These are phyloP conservation scores for Limanda limanda DNA, from an alignment of 2,113 vertebrate species.

Conservation along the genomic window DNA sequence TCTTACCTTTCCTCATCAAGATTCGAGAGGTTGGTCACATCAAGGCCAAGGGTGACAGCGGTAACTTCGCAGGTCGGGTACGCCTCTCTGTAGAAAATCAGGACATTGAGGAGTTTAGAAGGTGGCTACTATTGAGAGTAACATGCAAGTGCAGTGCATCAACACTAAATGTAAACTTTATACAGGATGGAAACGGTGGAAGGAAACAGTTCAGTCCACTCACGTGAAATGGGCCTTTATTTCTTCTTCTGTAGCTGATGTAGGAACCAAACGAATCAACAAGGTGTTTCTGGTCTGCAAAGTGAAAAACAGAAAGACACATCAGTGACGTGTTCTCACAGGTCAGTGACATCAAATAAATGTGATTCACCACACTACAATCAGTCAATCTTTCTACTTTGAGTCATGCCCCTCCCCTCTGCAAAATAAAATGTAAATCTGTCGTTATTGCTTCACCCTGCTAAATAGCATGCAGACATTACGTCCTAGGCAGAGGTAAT, in stretches of 20 bases:
- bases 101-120: neutral
- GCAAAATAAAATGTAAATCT: too few relatives aligned
- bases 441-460: too few relatives aligned
- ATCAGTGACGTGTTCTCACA: neutral
- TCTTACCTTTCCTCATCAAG: conserved; percentile 88
- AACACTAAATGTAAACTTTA: neutral
- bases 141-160: too few relatives aligned
- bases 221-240: conserved; percentile 89
- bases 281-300: conserved; percentile 87
- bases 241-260: conserved; percentile 76
- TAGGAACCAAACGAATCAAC: conserved; percentile 86
- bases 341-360: neutral
- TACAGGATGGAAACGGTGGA: neutral
- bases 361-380: neutral
- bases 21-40: conserved; percentile 87
- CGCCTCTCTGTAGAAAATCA: conserved; percentile 83
- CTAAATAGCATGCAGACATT: too few relatives aligned
- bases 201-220: conserved; percentile 47
- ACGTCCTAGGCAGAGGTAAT: too few relatives aligned
- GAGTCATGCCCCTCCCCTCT: too few relatives aligned
- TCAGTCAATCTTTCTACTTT: neutral
- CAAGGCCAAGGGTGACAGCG: conserved; percentile 87
- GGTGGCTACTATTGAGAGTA: neutral
- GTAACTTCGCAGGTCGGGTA: conserved; percentile 88
- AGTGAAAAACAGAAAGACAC: conserved; percentile 19